Conservation (phyloP, 2,113 vertebrate genomes). For the Phodopus roborovskii region DNA sequence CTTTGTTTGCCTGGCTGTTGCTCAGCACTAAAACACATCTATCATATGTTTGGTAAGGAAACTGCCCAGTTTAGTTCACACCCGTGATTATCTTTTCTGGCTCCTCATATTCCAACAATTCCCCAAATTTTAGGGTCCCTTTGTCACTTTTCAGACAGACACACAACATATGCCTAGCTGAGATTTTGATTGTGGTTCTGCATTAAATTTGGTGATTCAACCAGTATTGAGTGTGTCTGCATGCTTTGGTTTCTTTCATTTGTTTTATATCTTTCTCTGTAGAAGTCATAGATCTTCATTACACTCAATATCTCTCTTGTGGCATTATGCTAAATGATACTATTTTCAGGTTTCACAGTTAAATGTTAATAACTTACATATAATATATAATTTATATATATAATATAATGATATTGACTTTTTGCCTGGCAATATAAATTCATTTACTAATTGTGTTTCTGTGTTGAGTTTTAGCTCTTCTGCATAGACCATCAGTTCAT, state of each 20-base stretch:
- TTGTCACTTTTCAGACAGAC: not conserved
- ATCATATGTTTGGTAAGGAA: not conserved
- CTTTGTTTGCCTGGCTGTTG: not conserved
- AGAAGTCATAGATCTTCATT: constrained; percentile 17
- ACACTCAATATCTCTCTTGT: not conserved
- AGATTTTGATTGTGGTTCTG: not conserved
- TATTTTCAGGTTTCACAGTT: constrained; percentile 8
- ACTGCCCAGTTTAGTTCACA: not conserved
- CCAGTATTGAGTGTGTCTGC: not conserved
- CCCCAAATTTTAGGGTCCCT: not conserved
- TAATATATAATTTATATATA: too few relatives aligned
- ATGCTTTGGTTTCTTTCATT: constrained; percentile 7
- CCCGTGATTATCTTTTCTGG: not conserved
- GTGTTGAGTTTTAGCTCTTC: not conserved
- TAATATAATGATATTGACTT: not conserved
- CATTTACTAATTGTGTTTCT: not conserved
- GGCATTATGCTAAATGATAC: not conserved
- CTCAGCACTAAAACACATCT: not conserved
- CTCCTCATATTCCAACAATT: not conserved
- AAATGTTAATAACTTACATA: not conserved
- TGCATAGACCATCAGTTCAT: not conserved
- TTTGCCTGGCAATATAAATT: constrained; percentile 44
- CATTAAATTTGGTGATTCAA: constrained; percentile 7
- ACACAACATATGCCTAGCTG: not conserved
- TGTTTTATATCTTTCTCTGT: constrained; percentile 14